phyloP scores from a whole-genome alignment of 2,888 invertebrate species.

The Poecilobothrus nobilitatus region DNA sequence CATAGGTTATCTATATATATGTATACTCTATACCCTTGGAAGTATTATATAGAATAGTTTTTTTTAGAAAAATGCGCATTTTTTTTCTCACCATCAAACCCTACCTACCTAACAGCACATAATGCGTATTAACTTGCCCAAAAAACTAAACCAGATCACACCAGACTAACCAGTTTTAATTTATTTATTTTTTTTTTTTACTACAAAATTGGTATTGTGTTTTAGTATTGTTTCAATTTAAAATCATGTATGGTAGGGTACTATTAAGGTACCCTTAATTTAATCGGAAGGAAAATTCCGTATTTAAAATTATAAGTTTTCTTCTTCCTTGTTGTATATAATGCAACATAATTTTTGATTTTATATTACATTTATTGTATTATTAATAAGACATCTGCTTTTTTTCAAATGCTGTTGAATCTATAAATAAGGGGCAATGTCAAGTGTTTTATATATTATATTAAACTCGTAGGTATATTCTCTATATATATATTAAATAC shows the following conservation, averaged over 20 bases:
- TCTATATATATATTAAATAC: no score
- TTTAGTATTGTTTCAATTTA: not conserved
- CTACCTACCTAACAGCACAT: no score
- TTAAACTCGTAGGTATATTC: no score
- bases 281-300: no score
- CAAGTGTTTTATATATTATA: not conserved
- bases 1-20: no score
- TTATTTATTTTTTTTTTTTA: not conserved
- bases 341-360: not conserved
- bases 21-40: no score
- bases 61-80: not conserved
- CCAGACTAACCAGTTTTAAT: not conserved
- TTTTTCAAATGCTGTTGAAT: not conserved
- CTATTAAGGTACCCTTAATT: not conserved
- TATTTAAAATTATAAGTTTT: not conserved
- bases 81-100: not conserved
- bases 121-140: no score
- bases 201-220: no score
- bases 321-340: not conserved
- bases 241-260: not conserved
- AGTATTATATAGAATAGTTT: no score
- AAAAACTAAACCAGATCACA: not conserved
- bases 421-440: not conserved
- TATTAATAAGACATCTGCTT: slow-evolving; percentile 5
- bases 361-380: not conserved